phyloP scores from a whole-genome alignment of 2,888 invertebrate species.

The Entomobrya proxima region DNA sequence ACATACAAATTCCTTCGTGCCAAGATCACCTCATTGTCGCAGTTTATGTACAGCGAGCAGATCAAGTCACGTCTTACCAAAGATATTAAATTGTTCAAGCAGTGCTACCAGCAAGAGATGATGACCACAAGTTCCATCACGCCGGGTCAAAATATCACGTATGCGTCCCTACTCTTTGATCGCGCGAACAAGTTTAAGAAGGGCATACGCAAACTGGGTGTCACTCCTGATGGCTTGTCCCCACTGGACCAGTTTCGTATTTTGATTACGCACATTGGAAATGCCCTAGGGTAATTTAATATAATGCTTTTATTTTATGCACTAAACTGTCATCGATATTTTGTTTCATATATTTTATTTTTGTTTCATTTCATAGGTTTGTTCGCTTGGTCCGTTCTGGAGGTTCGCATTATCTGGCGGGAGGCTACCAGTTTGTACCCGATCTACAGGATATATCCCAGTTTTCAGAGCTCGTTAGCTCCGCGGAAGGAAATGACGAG shows the following conservation, averaged over 20 bases:
- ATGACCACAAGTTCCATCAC: neutral
- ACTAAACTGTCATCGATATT: no score
- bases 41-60: conserved; percentile 98
- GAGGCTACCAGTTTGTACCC: conserved; percentile 93
- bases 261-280: conserved; percentile 93
- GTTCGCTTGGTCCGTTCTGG: conserved; percentile 95
- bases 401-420: conserved; percentile 93
- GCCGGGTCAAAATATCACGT: neutral
- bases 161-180: conserved; percentile 84
- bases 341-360: neutral
- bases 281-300: conserved; percentile 72
- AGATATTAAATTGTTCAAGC: conserved; percentile 87
- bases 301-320: neutral
- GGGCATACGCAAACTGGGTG: conserved; percentile 90
- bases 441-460: conserved; percentile 83
- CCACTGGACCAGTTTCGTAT: conserved; percentile 95
- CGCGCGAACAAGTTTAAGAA: conserved; percentile 95
- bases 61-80: conserved; percentile 95
- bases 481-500: conserved; percentile 83
- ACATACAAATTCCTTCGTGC: conserved; percentile 95
- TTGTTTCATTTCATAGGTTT: conserved; percentile 80
- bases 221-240: conserved; percentile 88
- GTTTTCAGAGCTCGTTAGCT: conserved; percentile 86
- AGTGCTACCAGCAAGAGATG: conserved; percentile 73
- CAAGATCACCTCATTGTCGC: conserved; percentile 95